Evolutionary conservation across 1,140 invertebrate species (phyloP).

Genomic region (Aphaenogaster ashmeadi): DNA sequence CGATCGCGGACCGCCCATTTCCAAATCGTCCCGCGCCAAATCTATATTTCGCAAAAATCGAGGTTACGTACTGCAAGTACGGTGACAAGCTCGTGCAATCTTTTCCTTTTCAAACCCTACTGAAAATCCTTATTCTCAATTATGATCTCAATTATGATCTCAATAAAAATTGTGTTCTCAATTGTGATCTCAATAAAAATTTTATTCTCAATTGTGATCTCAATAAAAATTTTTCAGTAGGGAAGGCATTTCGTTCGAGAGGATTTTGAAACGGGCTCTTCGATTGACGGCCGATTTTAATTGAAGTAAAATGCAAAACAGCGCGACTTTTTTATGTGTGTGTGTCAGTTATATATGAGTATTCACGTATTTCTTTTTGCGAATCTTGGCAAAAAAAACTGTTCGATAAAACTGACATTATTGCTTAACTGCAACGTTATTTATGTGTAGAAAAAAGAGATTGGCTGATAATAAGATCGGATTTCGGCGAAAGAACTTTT

Average conservation of each 20-base stretch:
- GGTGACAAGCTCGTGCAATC: background rate
- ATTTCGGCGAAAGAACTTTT: background rate
- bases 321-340: background rate
- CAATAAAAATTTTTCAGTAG: too few species aligned
- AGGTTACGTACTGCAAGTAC: background rate
- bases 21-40: constrained; percentile 17
- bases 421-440: background rate
- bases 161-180: too few species aligned
- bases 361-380: background rate
- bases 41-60: background rate
- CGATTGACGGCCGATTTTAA: background rate
- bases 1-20: background rate
- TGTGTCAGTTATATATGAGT: background rate
- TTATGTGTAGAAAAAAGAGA: background rate
- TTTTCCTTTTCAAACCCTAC: background rate
- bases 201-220: too few species aligned
- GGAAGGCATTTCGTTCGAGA: background rate
- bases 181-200: too few species aligned
- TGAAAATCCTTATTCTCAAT: too few species aligned
- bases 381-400: background rate
- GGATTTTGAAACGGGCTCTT: background rate
- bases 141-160: too few species aligned
- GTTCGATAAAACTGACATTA: background rate
- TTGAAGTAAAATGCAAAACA: constrained; percentile 2
- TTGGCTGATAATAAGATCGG: background rate